Percentiles rank a stretch among this genome's conserved stretches.
These are phyloP conservation scores for Lytechinus variegatus DNA, from an alignment of 35 echinoderm and acorn worm genomes.

Conservation along the genomic window DNA sequence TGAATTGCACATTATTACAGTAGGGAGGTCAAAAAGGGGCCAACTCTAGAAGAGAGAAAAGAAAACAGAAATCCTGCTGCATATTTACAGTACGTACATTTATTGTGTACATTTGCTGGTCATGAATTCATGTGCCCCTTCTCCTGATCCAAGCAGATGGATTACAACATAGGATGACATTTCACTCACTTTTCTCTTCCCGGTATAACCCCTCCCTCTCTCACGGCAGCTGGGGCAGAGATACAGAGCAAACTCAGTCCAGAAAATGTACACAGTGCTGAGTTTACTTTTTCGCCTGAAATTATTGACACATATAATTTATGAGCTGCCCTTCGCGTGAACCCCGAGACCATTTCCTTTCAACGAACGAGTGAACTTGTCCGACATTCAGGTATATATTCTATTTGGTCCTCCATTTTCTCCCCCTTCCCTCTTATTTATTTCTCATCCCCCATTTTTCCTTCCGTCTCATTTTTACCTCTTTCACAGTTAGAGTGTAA, in stretches of 20 bases:
- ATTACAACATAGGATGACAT: neutral
- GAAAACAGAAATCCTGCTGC: too few relatives aligned
- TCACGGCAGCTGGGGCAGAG: neutral
- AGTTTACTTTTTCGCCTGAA: conserved; percentile 24
- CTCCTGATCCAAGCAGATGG: neutral
- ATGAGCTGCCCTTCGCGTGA: conserved; percentile 6
- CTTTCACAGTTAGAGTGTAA: too few relatives aligned
- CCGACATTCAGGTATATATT: neutral
- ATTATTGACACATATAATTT: conserved; percentile 44
- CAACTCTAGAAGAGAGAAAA: neutral
- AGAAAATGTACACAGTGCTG: neutral
- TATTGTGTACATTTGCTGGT: neutral
- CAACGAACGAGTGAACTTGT: neutral
- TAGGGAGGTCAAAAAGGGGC: neutral
- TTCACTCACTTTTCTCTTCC: neutral
- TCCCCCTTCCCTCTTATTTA: too few relatives aligned
- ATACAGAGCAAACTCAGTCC: neutral
- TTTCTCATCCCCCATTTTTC: too few relatives aligned
- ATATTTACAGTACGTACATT: neutral
- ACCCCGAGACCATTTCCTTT: neutral
- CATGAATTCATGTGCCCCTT: neutral
- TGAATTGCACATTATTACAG: too few relatives aligned
- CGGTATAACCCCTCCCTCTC: neutral
- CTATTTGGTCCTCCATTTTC: neutral
- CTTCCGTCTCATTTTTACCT: too few relatives aligned